A percentile compares a stretch with the other conserved stretches of the same genome.
phyloP scores from a whole-genome alignment of 2,888 invertebrate genomes.

The Conus canariensis region DNA sequence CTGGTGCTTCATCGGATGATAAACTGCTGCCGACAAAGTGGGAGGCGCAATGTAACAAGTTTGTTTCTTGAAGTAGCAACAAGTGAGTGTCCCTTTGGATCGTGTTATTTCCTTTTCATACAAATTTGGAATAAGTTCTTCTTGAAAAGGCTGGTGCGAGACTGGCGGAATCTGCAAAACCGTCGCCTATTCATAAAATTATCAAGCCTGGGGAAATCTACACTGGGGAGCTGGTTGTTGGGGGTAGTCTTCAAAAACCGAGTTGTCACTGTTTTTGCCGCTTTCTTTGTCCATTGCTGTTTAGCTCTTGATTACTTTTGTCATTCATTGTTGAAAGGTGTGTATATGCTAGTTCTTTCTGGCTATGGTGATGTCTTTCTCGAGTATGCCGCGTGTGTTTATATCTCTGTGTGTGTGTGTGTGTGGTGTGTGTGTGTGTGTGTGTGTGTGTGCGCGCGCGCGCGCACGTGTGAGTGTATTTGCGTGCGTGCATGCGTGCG shows the following conservation, averaged over 20 bases:
- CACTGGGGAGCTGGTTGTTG: slow-evolving; percentile 30
- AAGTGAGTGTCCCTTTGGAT: slow-evolving; percentile 39
- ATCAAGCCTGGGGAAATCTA: slow-evolving; percentile 40
- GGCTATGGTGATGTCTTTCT: background rate
- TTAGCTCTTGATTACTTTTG: slow-evolving; percentile 19
- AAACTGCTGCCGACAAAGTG: slow-evolving; percentile 13
- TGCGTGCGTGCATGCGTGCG: too few species aligned
- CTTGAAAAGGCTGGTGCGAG: background rate
- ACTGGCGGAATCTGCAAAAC: slow-evolving; percentile 26
- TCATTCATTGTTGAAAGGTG: background rate
- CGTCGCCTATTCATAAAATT: slow-evolving; percentile 39
- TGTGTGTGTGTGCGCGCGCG: too few species aligned
- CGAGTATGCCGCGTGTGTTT: too few species aligned
- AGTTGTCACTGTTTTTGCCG: slow-evolving; percentile 34
- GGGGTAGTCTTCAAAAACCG: slow-evolving; percentile 32
- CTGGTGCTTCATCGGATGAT: background rate
- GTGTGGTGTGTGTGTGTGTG: background rate
- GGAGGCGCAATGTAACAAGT: slow-evolving; percentile 44
- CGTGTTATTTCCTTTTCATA: slow-evolving; percentile 51
- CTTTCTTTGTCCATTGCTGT: slow-evolving; percentile 32
- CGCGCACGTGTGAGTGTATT: too few species aligned
- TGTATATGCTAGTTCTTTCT: background rate
- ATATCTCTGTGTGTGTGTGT: too few species aligned
- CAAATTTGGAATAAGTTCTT: slow-evolving; percentile 49
- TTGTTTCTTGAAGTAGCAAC: slow-evolving; percentile 47